Evolutionary conservation across 2,888 invertebrate species (phyloP), one percentile per base, ranked within the genome.

Genomic region (Agrypnus murinus): DNA sequence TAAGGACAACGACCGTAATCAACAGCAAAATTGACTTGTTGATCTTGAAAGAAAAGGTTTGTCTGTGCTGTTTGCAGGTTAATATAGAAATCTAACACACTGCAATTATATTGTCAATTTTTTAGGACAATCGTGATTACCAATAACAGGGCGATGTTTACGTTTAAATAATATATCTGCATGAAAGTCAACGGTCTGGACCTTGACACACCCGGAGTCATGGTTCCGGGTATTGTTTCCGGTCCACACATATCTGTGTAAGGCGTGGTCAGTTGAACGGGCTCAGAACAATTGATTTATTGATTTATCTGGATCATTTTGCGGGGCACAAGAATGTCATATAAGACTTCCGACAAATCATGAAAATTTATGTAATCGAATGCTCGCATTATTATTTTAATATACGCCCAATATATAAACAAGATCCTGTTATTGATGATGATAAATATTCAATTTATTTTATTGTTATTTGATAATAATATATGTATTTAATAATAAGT

Each of bases 191-290:
- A 71, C 25, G 65, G 45, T 66, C 71, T 57, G 58, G 48, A 64
- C 71, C 71, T 71, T 71, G 71, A 71, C 71, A 63, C 71, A 50
- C 71, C 71, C 64, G 63, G 48, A 62, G 53, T 25, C 46, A 9
- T 58, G 55, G 62, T 71, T 71, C 71, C 71, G 71, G 66, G 71
- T 71, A 45, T 38, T 63, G 71, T 53, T 71, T 71, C 71, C 71
- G 71, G 71, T 71, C 67, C 45, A 12, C 62, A 58, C 58, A 62
- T 63, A 50, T 48, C 36, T 40, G 15, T 15, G 12, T 14, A 53
- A 38, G 59, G 66, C 25, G 66, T 19, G 65, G 65, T 65, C 31
- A 38, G 10, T 65, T 15, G 8, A 58, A 58, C 10, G 43, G 43
- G n/a, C 31, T 10, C 58, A 10, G 34, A 65, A 65, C 65, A 65